These are phyloP conservation scores for Cherax quadricarinatus DNA, from an alignment of 1,140 invertebrate genomes.

Conservation along the genomic window DNA sequence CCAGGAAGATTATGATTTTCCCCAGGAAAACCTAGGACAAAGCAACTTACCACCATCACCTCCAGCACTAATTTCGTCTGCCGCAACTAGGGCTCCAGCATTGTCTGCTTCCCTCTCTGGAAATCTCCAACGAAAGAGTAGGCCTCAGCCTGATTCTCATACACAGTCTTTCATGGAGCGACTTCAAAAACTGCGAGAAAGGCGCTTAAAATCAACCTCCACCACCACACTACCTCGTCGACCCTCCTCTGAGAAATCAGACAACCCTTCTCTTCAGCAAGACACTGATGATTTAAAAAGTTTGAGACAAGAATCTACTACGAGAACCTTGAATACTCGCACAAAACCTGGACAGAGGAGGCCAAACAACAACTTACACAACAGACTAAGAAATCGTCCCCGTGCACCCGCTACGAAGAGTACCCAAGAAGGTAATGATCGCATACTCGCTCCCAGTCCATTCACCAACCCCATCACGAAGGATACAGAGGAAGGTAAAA, in stretches of 20 bases:
- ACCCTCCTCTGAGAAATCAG: neutral
- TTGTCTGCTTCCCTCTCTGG: neutral
- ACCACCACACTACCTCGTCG: neutral
- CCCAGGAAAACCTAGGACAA: neutral
- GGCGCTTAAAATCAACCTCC: neutral
- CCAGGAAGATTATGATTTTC: neutral
- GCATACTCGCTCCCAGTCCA: no score
- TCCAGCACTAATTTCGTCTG: neutral
- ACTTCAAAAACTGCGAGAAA: neutral
- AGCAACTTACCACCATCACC: neutral
- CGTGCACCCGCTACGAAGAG: neutral
- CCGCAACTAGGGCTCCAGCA: neutral
- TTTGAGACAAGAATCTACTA: neutral
- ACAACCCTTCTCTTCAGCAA: neutral
- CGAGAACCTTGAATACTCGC: neutral
- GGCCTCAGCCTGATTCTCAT: neutral
- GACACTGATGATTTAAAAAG: neutral
- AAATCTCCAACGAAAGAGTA: neutral
- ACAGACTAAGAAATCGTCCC: neutral
- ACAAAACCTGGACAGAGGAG: neutral
- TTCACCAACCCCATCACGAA: no score
- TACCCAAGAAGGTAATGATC: neutral
- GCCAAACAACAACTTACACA: neutral
- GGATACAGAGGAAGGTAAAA: no score
- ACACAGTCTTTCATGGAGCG: neutral